Conservation (phyloP, 1,140 invertebrate genomes). For the Cydia pomonella region DNA sequence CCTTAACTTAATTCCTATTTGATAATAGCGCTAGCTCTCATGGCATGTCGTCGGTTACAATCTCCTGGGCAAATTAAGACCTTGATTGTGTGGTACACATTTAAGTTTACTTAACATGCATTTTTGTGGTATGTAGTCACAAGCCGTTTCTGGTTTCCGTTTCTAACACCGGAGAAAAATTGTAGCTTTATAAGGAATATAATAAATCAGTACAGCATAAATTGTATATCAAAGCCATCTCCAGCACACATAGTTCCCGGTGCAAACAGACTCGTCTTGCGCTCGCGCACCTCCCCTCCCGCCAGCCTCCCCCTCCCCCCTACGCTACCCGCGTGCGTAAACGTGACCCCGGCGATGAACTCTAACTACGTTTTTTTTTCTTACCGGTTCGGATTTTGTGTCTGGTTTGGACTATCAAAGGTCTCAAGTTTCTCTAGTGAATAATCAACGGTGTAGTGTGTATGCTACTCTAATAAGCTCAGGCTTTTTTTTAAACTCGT, state of each 20-base stretch:
- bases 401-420: slow-evolving; percentile 11
- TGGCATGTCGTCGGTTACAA: no score
- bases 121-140: no score
- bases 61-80: no score
- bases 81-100: no score
- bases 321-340: slow-evolving; percentile 73
- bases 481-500: not conserved
- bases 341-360: slow-evolving; percentile 73
- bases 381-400: slow-evolving; percentile 49
- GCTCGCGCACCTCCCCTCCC: slow-evolving; percentile 44
- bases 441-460: not conserved
- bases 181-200: no score
- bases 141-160: no score
- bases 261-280: slow-evolving; percentile 51
- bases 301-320: slow-evolving; percentile 38
- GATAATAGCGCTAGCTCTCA: no score
- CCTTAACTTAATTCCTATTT: no score
- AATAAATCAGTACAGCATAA: no score
- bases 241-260: slow-evolving; percentile 43
- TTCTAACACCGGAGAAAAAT: no score
- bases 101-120: no score
- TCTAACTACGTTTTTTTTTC: slow-evolving; percentile 56
- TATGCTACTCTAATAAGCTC: not conserved
- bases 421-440: slow-evolving; percentile 17
- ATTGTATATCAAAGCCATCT: not conserved